Base-by-base conservation (phyloP, 2,888 invertebrate species). In the Rotaria macrura region DNA sequence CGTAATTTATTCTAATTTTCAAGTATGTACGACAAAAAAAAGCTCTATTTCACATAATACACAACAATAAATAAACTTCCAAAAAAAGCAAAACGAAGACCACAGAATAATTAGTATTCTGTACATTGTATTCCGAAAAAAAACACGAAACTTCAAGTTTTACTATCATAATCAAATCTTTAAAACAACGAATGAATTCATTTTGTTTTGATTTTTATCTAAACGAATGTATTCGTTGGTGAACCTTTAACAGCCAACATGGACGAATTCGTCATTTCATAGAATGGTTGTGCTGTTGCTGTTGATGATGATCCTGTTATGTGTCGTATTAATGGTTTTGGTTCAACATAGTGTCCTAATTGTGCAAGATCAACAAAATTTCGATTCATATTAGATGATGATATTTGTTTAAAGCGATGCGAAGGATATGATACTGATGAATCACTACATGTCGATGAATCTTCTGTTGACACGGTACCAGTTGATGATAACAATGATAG, bases 291-390 rank as follows among this genome's bases (percentile, higher is more conserved):
- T 34, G 65, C 34, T 65, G 65, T 20, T 29, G 34, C 2, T 34
- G 65, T 17, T 17, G 65, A 17, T 34, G 65, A 17, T 20, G 65
- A 7, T 29, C 29, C 17, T 25, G 79, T 79, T 2, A n/a, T n/a
- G n/a, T 40, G 79, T 79, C 43, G 23, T 4, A 43, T 79, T 10
- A 79, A 25, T 10, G 79, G 79, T 79, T 79, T 79, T 25, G 43
- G 79, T 43, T 79, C 79, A 79, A 79, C 79, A n/a, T 79, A 79
- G 43, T 79, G 79, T 43, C 79, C 79, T 43, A 79, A 79, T 79
- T 79, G 79, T 20, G 43, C 79, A 14, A 79, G 43, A 43, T 40
- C 40, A 43, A 79, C 79, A 79, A 79, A 79, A n/a, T 40, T 25
- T n/a, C 43, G 25, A 43, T 79, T 79, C 5, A 25, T 4, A 25